Evolutionary conservation across 1,140 invertebrate genomes (phyloP).

Genomic region (Rhizoglyphus robini): DNA sequence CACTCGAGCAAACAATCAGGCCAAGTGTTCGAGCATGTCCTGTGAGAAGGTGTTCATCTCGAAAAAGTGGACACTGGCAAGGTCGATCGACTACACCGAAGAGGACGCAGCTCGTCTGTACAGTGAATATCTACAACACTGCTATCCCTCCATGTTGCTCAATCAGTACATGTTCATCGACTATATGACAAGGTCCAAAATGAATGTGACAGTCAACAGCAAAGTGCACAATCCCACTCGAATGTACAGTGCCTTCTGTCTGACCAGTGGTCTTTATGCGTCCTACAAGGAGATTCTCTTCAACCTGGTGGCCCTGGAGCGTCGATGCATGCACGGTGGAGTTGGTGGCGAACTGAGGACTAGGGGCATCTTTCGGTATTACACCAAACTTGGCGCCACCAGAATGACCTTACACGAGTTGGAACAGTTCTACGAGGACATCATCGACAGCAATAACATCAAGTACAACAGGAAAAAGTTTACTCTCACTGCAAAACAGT

Average conservation of each 20-base stretch:
- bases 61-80: no score
- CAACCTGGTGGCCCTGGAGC: conserved; percentile 41
- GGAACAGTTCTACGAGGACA: neutral
- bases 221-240: neutral
- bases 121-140: conserved; percentile 21
- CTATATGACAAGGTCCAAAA: neutral
- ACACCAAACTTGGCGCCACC: neutral
- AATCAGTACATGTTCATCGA: neutral
- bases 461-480: neutral
- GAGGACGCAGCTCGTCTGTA: conserved; percentile 18
- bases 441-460: neutral
- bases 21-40: no score
- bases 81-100: conserved; percentile 4
- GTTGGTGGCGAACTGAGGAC: conserved; percentile 30
- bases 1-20: no score
- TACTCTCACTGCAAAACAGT: neutral
- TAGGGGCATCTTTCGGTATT: conserved; percentile 22
- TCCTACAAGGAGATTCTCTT: neutral
- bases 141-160: conserved; percentile 21
- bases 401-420: neutral
- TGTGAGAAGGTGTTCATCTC: no score
- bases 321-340: conserved; percentile 36
- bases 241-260: neutral
- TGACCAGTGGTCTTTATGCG: neutral
- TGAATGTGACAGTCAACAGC: neutral